A percentile compares a stretch with the other conserved stretches of the same genome.
Conservation (phyloP, 23 tunicate species). For the Trididemnum nubilum region DNA sequence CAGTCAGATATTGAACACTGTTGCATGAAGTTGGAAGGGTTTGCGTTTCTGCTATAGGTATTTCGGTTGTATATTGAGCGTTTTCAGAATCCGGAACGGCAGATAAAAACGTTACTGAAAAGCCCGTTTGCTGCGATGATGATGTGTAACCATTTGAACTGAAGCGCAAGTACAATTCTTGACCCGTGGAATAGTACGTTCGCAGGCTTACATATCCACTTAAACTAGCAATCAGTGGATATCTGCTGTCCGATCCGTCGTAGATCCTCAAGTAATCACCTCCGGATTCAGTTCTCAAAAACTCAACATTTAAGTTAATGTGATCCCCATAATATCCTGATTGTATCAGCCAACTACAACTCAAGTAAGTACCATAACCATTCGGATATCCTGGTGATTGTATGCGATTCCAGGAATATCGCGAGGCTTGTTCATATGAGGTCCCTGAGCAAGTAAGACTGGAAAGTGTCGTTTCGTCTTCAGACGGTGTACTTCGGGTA, state of each 20-base stretch:
- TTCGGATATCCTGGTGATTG: not conserved
- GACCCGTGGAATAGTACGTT: constrained; percentile 8
- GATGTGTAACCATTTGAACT: not conserved
- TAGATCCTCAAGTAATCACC: not conserved
- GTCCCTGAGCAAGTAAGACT: not conserved
- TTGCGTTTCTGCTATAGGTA: not conserved
- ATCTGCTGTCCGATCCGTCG: not conserved
- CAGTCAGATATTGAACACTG: not conserved
- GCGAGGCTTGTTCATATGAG: not conserved
- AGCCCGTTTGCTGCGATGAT: constrained; percentile 8
- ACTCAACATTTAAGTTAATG: not conserved
- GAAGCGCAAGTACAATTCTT: not conserved
- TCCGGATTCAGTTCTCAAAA: not conserved
- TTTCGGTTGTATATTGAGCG: not conserved
- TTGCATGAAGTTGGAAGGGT: not conserved
- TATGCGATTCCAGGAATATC: too few relatives aligned
- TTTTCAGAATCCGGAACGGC: not conserved
- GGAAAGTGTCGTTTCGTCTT: not conserved
- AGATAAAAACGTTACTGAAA: not conserved
- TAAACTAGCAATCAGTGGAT: not conserved
- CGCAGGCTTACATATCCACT: not conserved
- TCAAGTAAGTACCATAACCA: not conserved
- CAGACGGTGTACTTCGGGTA: not conserved
- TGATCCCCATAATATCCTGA: not conserved
- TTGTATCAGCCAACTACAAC: constrained; percentile 4